phyloP scores from a whole-genome alignment of 1,140 invertebrate species.

The Drosophila kanapiae region DNA sequence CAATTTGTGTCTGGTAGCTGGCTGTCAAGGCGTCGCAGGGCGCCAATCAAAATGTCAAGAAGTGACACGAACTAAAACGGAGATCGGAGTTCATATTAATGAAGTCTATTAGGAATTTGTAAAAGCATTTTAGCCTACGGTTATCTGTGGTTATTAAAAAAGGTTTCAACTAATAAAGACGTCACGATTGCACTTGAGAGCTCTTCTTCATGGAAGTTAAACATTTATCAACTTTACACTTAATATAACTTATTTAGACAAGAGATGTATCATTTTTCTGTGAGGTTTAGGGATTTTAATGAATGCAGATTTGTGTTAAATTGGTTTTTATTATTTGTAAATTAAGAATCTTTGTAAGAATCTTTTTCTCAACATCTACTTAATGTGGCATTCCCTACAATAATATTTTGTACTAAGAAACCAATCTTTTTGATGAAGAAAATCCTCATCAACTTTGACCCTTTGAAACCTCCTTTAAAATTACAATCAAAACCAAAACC shows the following conservation, averaged over 20 bases:
- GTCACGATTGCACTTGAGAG: neutral
- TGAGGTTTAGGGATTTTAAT: neutral
- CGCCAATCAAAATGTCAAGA: constrained; percentile 12
- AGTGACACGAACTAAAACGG: neutral
- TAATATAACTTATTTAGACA: no score
- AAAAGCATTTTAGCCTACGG: no score
- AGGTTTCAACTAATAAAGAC: neutral
- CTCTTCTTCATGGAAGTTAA: neutral
- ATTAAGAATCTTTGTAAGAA: no score
- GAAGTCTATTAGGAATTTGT: neutral
- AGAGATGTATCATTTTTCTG: neutral
- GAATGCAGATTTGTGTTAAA: no score
- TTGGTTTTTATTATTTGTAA: no score
- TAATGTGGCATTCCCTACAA: no score
- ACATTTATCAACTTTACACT: no score
- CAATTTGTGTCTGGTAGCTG: constrained; percentile 22
- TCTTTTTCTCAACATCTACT: no score
- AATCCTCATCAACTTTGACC: neutral
- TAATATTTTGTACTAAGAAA: neutral
- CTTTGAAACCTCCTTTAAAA: neutral
- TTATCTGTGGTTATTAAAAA: no score
- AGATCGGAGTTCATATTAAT: neutral
- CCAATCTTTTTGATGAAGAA: neutral
- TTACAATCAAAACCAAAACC: neutral
- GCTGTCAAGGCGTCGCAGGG: neutral